phyloP scores from a whole-genome alignment of 2,797 vertebrate species.

The Danio choprae region DNA sequence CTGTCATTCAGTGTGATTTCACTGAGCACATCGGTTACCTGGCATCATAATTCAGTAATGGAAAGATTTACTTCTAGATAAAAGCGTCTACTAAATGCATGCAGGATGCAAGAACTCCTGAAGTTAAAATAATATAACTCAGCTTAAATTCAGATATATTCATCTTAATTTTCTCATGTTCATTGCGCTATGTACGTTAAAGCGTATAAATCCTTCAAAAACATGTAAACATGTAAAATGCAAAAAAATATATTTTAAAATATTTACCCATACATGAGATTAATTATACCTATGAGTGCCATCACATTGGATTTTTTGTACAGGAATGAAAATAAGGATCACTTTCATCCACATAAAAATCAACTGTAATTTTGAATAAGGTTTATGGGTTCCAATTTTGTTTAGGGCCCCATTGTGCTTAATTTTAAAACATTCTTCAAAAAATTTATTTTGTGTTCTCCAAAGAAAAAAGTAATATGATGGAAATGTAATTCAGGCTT shows the following conservation, averaged over 20 bases:
- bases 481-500: neutral
- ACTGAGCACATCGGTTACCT: neutral
- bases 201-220: neutral
- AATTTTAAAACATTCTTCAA: neutral
- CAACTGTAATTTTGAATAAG: too few species aligned
- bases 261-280: neutral
- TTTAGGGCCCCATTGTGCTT: neutral
- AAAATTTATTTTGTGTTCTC: neutral
- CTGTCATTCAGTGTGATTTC: neutral
- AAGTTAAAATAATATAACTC: neutral
- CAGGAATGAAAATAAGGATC: neutral
- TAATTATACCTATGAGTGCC: neutral
- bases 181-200: neutral
- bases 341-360: too few species aligned
- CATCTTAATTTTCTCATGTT: neutral
- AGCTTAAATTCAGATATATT: neutral
- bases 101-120: neutral
- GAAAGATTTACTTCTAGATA: too few species aligned
- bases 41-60: too few species aligned
- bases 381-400: slow-evolving; percentile 4
- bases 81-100: too few species aligned
- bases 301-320: neutral
- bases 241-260: neutral
- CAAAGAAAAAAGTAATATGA: neutral
- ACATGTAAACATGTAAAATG: neutral